These are phyloP conservation scores for Panopea generosa DNA, from an alignment of 2,888 invertebrate species.

Conservation along the genomic window DNA sequence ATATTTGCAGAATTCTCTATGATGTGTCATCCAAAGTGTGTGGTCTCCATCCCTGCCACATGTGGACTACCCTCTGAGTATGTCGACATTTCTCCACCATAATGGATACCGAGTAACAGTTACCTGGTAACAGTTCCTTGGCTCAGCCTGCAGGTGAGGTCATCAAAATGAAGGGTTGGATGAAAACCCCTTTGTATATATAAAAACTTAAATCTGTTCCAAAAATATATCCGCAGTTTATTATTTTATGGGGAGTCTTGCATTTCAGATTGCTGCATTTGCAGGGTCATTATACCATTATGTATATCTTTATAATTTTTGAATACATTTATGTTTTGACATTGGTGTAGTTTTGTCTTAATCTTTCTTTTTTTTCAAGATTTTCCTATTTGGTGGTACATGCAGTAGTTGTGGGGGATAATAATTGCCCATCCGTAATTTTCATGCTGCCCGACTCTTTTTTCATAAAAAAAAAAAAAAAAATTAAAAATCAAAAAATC, in stretches of 20 bases:
- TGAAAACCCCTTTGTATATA: slow-evolving; percentile 80
- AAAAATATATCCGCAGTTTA: not conserved
- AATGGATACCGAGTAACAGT: slow-evolving; percentile 69
- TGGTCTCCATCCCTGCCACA: slow-evolving; percentile 86
- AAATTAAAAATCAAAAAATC: too few species aligned
- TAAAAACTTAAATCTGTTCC: not conserved
- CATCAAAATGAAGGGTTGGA: slow-evolving; percentile 82
- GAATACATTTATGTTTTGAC: too few species aligned
- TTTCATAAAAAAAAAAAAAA: too few species aligned
- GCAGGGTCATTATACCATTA: too few species aligned
- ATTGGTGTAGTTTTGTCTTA: too few species aligned
- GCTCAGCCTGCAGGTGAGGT: slow-evolving; percentile 67
- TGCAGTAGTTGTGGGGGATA: too few species aligned
- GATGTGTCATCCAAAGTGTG: slow-evolving; percentile 88
- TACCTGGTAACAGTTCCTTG: slow-evolving; percentile 34
- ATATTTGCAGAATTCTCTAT: slow-evolving; percentile 87
- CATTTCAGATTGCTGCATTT: not conserved
- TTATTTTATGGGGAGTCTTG: not conserved
- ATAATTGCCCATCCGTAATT: too few species aligned
- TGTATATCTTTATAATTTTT: too few species aligned
- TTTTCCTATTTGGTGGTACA: too few species aligned
- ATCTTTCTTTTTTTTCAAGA: too few species aligned
- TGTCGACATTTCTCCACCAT: slow-evolving; percentile 87
- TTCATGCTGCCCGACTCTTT: too few species aligned
- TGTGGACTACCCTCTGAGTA: slow-evolving; percentile 88